A percentile compares a stretch with the other conserved stretches of the same genome.
These are phyloP conservation scores for Helicorthomorpha holstii DNA, from an alignment of 1,140 invertebrate species.

Conservation along the genomic window DNA sequence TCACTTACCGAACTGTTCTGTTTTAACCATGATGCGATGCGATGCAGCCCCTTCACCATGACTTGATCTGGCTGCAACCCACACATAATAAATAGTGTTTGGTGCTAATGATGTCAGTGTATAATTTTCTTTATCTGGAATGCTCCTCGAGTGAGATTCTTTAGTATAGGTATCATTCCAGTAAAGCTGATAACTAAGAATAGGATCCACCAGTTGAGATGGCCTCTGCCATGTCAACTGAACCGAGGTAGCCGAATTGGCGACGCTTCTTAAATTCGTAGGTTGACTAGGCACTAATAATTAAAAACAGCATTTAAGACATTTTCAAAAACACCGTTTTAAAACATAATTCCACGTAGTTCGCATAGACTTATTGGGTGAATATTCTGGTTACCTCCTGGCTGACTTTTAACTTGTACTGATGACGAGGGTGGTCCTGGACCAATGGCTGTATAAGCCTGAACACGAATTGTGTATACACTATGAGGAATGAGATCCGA, in stretches of 20 bases:
- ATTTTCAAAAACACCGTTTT: too few relatives aligned
- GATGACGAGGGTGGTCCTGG: conserved; percentile 76
- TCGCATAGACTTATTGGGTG: too few relatives aligned
- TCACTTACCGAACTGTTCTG: conserved; percentile 88
- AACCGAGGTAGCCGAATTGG: conserved; percentile 56
- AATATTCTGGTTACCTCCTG: conserved; percentile 53
- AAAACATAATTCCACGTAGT: too few relatives aligned
- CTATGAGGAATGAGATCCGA: conserved; percentile 69
- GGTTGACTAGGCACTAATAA: conserved; percentile 79
- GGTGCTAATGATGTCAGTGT: conserved; percentile 74
- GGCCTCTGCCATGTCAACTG: conserved; percentile 79
- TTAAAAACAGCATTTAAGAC: too few relatives aligned
- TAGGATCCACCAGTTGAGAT: conserved; percentile 72
- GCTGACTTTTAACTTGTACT: conserved; percentile 88
- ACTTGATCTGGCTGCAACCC: conserved; percentile 79
- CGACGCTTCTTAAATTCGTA: conserved; percentile 51
- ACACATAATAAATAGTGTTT: conserved; percentile 89
- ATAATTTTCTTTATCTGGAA: conserved; percentile 63
- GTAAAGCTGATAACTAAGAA: conserved; percentile 87
- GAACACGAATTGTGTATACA: conserved; percentile 80
- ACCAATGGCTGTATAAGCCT: conserved; percentile 77
- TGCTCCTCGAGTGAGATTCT: conserved; percentile 47
- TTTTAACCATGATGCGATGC: conserved; percentile 79
- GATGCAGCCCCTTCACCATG: conserved; percentile 86
- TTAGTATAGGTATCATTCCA: conserved; percentile 93